phyloP scores from a whole-genome alignment of 2,888 invertebrate genomes.

The Tanytarsus gracilentus region DNA sequence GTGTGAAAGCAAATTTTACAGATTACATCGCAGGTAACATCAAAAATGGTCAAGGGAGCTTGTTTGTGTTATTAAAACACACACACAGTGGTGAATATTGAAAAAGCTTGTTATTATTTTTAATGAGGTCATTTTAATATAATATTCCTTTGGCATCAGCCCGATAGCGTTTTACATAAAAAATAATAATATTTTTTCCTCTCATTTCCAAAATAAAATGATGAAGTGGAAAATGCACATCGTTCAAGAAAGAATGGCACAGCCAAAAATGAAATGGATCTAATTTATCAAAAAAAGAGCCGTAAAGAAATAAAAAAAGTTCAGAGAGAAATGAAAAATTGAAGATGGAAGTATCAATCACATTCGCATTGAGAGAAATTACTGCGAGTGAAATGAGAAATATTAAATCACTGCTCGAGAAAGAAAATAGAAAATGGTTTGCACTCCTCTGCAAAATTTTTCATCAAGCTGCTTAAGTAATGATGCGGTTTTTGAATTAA shows the following conservation, averaged over 20 bases:
- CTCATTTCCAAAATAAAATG: background rate
- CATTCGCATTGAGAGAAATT: background rate
- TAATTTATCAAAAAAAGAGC: slow-evolving; percentile 10
- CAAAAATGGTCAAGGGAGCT: too few species aligned
- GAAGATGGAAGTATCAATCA: slow-evolving; percentile 6
- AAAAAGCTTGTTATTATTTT: too few species aligned
- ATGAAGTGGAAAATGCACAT: background rate
- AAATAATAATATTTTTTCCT: background rate
- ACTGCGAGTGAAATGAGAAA: background rate
- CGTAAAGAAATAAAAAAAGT: background rate
- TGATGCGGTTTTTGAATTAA: slow-evolving; percentile 1
- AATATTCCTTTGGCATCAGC: too few species aligned
- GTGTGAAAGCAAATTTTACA: too few species aligned
- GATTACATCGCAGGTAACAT: too few species aligned
- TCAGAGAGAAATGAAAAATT: slow-evolving; percentile 10
- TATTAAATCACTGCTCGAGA: background rate
- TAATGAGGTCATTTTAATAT: too few species aligned
- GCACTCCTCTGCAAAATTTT: too few species aligned
- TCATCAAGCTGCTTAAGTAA: slow-evolving; percentile 1
- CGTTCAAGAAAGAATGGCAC: background rate
- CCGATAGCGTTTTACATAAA: too few species aligned
- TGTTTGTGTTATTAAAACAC: too few species aligned
- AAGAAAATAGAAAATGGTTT: background rate
- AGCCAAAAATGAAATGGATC: slow-evolving; percentile 6
- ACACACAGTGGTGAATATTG: too few species aligned